phyloP scores from a whole-genome alignment of 2,888 invertebrate species.

The Tenthredo notha region DNA sequence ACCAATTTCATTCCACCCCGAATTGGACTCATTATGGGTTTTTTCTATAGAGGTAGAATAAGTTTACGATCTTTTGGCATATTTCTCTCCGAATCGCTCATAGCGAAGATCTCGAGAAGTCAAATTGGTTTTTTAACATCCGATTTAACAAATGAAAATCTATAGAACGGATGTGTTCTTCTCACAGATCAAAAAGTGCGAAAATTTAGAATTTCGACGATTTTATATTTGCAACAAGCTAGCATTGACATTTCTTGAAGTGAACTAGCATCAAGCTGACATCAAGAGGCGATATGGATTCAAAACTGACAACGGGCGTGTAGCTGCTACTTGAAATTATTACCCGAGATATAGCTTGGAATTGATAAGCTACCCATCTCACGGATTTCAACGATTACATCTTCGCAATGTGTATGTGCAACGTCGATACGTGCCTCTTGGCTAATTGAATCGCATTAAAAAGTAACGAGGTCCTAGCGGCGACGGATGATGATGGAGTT shows the following conservation, averaged over 20 bases:
- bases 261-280: too few species aligned
- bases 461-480: conserved; percentile 4
- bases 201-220: too few species aligned
- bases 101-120: not conserved
- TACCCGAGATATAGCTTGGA: too few species aligned
- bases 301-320: too few species aligned
- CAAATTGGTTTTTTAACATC: not conserved
- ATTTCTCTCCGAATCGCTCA: not conserved
- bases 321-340: too few species aligned
- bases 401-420: too few species aligned
- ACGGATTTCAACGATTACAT: not conserved
- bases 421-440: not conserved
- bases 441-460: conserved; percentile 27
- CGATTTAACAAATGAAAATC: too few species aligned
- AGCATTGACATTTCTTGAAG: too few species aligned
- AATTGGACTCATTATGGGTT: not conserved
- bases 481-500: conserved; percentile 11
- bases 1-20: not conserved
- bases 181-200: not conserved
- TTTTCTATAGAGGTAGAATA: not conserved
- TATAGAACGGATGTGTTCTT: too few species aligned
- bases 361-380: not conserved
- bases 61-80: not conserved
- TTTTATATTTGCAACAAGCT: too few species aligned
- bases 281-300: too few species aligned